Base-by-base conservation (phyloP, 2,113 vertebrate genomes). In the Thymallus thymallus region DNA sequence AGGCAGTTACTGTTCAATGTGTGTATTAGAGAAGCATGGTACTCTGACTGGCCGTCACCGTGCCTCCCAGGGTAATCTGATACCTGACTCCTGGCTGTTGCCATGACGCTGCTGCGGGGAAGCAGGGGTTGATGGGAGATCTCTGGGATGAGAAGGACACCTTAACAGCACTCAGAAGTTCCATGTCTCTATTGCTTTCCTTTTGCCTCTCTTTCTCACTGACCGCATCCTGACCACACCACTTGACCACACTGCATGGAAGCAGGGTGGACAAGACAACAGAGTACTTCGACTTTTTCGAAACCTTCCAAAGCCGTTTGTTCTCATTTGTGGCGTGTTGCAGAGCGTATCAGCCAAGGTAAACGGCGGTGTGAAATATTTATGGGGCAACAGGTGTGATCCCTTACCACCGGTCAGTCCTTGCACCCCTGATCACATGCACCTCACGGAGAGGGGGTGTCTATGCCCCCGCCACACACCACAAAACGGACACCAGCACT, bases 341-440 rank as follows among this genome's bases (percentile, higher is more conserved):
- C 66, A 68, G 29, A 41, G 13, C 71, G 16, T 23, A 55, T 48
- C 30, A 9, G 67, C 74, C 61, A 68, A 71, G 65, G 61, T 73
- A 74, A 63, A 80, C 60, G 70, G 71, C 76, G 29, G 18, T 77
- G 83, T 90, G 41, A 89, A 85, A 86, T 89, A 87, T 83, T 79
- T 78, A 90, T 88, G 80, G 58, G 74, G 24, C 67, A 35, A 70
- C 79, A 86, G 81, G 80, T 79, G 80, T 75, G 76, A 65, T 80
- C 80, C 75, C 67, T 35, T 72, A 74, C 58, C 79, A 73, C 62
- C 78, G 68, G 24, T 77, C 29, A 94, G 94, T 84, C 7, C 93
- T 93, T 82, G 76, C 86, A 66, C 91, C 93, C 83, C 92, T 93
- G 90, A 90, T 94, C 82, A 83, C 78, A 80, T 96, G 95, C 22